Conservation (phyloP, 2,888 invertebrate genomes). For the Andricus curvator region DNA sequence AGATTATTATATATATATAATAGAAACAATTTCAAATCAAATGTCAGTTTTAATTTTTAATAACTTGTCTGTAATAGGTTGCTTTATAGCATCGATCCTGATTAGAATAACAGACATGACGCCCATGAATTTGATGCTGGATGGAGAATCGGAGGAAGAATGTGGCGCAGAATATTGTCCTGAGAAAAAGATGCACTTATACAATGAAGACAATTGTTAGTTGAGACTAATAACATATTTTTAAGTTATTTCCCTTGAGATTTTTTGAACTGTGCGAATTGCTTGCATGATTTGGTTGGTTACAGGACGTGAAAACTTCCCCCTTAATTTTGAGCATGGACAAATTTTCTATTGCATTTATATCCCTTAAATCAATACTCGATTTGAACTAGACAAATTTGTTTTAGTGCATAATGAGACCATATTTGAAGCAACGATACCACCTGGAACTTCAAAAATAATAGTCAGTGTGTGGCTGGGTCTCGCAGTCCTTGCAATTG, state of each 20-base stretch:
- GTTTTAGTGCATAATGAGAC: conserved; percentile 62
- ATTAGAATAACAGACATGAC: conserved; percentile 67
- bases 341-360: no score
- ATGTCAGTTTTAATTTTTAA: no score
- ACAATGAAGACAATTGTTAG: conserved; percentile 43
- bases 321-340: no score
- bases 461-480: conserved; percentile 72
- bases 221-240: background rate
- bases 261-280: no score
- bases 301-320: no score
- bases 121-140: conserved; percentile 49
- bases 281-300: no score
- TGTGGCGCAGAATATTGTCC: conserved; percentile 74
- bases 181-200: conserved; percentile 59
- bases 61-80: conserved; percentile 59
- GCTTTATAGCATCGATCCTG: conserved; percentile 69
- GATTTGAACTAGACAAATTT: background rate
- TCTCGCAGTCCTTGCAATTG: conserved; percentile 69
- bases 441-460: conserved; percentile 65
- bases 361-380: background rate
- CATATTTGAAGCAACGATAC: conserved; percentile 62
- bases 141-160: conserved; percentile 65
- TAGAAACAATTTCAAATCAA: background rate
- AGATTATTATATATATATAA: no score
- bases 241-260: background rate